Base-by-base conservation (phyloP, 2,888 invertebrate genomes). In the Drosophila rellima region DNA sequence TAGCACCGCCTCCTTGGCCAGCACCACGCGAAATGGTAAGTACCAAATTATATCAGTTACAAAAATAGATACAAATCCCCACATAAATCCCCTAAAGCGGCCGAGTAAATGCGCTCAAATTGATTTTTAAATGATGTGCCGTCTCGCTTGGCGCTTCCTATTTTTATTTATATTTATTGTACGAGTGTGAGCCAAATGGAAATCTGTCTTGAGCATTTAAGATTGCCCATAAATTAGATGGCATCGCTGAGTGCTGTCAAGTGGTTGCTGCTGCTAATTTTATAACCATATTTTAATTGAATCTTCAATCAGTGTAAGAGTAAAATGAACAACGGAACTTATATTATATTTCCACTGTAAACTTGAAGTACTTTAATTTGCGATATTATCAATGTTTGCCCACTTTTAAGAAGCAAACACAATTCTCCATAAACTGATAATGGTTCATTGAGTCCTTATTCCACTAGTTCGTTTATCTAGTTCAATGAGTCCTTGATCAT, bases 11-110 rank as follows among this genome's bases (percentile, higher is more conserved):
- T 74, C 89, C 26, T 50, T 85, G 59, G 86, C 89, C 59, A 88
- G 52, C 57, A 85, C 90, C 52, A 86, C 90, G 60, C 80, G 88
- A 33, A 89, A 89, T 45, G 88, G 88, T 89, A 66, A 89, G 86
- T 81, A 60, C 20, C 29, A 2, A 18, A 18, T 18, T 23, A 20
- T 8, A 47, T 23, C 17, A n/a, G 11, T 20, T 31, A 50, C 59
- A 54, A 54, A 87, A 66, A 70, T 74, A 70, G 48, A 26, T 10
- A 2, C 33, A 48, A 57, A 57, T 59, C 39, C 44, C 7, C n/a
- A 5, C 6, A 11, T 1, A 62, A 70, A 62, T 57, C 65, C 15
- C 50, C 44, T 10, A 40, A 61, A 68, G 54, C 60, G 39, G 7
- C 17, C 39, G 18, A 54, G 44, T 47, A 62, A 80, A 82, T 60